Base-by-base conservation (phyloP, 92 coral and sea anemone genomes). In the Palythoa grandis region DNA sequence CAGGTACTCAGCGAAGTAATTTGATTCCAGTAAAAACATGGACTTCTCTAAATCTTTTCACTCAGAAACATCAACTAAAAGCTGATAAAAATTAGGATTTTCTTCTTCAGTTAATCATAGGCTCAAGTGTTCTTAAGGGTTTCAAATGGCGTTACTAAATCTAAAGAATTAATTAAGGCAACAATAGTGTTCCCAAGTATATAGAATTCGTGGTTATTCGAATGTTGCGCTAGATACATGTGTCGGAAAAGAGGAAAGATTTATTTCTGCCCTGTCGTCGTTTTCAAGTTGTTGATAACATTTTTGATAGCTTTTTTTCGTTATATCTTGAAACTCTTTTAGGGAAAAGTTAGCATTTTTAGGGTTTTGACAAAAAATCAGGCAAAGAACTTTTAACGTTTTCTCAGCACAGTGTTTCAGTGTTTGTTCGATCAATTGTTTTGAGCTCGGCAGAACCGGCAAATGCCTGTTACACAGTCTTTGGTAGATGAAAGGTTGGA, bases 231-330 rank as follows among this genome's bases (percentile, higher is more conserved):
- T 11, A 12, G 37, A 11, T 14, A 29, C 35, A 29, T 29, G 17
- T 68, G 8, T 22, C 35, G 9, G 83, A 11, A 61, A 1, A 12
- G 10, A 56, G 24, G 24, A 39, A n/a, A 78, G 53, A 78, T 60
- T 53, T 47, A 16, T n/a, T 57, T 60, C 56, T 60, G 52, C 72
- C 70, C 38, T 78, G 17, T 66, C 4, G 74, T 7, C 63, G 5
- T 66, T 80, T 43, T 24, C 74, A 17, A 80, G 47, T 67, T 53
- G 85, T 48, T 80, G 75, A 80, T 66, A 48, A 11, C 24, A 66
- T 47, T 65, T 80, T 17, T n/a, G 24, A 69, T 69, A 67, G 10
- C 22, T 66, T 39, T 25, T n/a, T 25, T 16, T 57, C 7, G 39
- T 50, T 17, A n/a, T 2, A 48, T 65, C 9, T 47, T 57, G 24